phyloP scores from a whole-genome alignment of 2,113 vertebrate genomes.

The pig (Sus scrofa) region DNA sequence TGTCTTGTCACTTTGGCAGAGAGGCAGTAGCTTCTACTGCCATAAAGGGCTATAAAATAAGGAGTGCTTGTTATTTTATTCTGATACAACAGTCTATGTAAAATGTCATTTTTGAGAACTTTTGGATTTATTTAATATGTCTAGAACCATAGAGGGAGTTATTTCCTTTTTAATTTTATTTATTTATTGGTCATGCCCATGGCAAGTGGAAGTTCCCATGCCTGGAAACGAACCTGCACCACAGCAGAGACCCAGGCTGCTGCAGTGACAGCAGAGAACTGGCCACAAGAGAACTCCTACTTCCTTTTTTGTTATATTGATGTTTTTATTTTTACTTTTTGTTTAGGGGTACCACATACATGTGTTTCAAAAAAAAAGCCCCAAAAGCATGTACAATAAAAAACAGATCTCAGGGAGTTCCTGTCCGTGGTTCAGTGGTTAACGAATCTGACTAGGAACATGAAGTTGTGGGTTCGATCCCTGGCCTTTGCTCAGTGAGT shows the following conservation, averaged over 20 bases:
- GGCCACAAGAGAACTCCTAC: neutral
- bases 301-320: neutral
- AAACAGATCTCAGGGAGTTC: neutral
- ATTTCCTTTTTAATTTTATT: constrained; percentile 5
- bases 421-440: no score
- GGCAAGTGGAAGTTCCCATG: no score
- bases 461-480: no score
- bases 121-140: constrained; percentile 7
- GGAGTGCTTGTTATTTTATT: neutral
- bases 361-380: neutral
- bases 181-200: neutral
- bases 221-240: no score
- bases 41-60: neutral
- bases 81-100: neutral
- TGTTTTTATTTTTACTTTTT: constrained; percentile 54
- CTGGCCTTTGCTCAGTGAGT: no score
- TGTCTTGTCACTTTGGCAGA: neutral
- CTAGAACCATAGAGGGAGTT: neutral
- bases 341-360: neutral
- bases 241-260: no score
- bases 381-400: neutral
- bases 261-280: no score
- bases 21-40: neutral
- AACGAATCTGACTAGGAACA: no score
- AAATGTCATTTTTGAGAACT: constrained; percentile 38